Evolutionary conservation across 2,113 vertebrate species (phyloP).

Genomic region (Platichthys stellatus): DNA sequence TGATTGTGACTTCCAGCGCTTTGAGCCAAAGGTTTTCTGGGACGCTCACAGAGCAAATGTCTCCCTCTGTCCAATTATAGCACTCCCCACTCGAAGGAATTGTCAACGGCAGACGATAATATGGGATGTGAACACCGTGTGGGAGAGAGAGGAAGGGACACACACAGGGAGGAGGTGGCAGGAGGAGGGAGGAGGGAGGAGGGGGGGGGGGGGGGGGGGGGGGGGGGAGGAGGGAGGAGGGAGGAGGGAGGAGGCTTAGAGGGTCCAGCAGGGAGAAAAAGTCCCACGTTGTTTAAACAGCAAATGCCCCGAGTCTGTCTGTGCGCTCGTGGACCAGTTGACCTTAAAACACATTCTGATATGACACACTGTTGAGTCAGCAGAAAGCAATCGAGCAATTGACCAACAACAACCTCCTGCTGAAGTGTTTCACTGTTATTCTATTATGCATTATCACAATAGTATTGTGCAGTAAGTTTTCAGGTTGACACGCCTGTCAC

Average conservation of each 20-base stretch:
- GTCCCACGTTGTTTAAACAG: neutral
- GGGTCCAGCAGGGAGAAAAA: neutral
- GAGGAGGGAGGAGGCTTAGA: neutral
- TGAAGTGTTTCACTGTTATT: too few relatives aligned
- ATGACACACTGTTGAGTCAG: neutral
- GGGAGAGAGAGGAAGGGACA: neutral
- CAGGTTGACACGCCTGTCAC: neutral
- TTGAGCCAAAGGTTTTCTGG: constrained; percentile 19
- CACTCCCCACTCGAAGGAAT: constrained; percentile 18
- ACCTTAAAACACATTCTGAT: neutral
- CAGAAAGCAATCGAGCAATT: neutral
- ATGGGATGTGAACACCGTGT: constrained; percentile 18
- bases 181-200: neutral
- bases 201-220: too few relatives aligned
- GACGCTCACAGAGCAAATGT: constrained; percentile 19
- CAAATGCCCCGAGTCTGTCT: neutral
- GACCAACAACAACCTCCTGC: too few relatives aligned
- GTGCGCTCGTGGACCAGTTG: neutral
- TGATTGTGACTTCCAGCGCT: constrained; percentile 49
- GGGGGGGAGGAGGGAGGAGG: neutral
- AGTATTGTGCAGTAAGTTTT: too few relatives aligned
- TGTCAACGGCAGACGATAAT: constrained; percentile 45
- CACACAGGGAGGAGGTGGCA: neutral
- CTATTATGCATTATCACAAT: too few relatives aligned
- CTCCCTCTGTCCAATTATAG: constrained; percentile 59